Evolutionary conservation across 2,797 vertebrate genomes (phyloP).

Genomic region (Psittacula echo): DNA sequence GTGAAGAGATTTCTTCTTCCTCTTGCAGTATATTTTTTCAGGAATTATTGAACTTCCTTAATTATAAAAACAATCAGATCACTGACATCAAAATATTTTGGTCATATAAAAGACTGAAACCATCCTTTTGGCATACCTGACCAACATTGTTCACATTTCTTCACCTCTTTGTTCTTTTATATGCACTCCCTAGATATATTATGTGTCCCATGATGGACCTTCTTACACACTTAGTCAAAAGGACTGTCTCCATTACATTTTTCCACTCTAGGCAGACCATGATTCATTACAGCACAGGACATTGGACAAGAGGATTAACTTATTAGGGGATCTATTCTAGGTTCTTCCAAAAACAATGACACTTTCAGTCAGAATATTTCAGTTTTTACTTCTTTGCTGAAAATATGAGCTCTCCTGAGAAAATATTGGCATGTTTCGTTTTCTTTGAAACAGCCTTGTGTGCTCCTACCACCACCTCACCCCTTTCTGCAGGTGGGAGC

Average conservation of each 20-base stretch:
- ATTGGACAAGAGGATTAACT: not conserved
- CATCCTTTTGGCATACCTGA: not conserved
- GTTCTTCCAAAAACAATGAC: not conserved
- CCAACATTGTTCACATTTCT: not conserved
- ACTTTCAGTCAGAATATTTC: not conserved
- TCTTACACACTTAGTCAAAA: not conserved
- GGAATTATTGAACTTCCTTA: not conserved
- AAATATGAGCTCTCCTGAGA: not conserved
- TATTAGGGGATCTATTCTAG: not conserved
- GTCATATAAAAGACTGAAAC: not conserved
- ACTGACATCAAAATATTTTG: not conserved
- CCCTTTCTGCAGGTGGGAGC: not conserved
- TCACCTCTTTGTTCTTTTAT: not conserved
- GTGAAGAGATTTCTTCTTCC: not conserved
- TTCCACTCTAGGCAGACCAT: not conserved
- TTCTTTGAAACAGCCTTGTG: not conserved
- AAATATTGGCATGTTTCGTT: not conserved
- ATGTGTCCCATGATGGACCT: not conserved
- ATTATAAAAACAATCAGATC: not conserved
- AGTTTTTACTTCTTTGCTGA: not conserved
- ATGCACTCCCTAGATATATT: not conserved
- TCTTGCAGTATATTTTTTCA: not conserved
- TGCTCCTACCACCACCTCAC: fast-evolving
- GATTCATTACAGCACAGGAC: not conserved
- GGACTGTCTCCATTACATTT: not conserved